Evolutionary conservation across 2,113 vertebrate genomes (phyloP), one percentile per base, ranked within the genome.

Genomic region (Saiga tatarica): DNA sequence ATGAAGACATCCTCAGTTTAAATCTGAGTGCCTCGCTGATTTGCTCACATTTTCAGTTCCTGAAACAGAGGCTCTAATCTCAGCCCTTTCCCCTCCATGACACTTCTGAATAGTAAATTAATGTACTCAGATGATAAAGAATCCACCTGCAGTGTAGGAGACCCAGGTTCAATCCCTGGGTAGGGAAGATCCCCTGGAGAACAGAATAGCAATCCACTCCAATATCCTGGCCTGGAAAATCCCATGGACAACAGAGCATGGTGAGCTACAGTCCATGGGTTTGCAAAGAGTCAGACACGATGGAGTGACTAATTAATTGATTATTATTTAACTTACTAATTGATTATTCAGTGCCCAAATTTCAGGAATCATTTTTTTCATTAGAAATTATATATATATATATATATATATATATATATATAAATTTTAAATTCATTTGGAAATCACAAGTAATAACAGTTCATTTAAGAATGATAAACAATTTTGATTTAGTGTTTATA

Each of bases 361-460:
- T 91, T 88, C 86, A 81, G 21, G 7, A 9, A 45, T 45, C 45
- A 45, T 45, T 45, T 8, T 45, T 45, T 45, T 45, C 45, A 89
- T 95, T 95, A 30, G 36, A 91, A 89, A 94, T 94, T 94, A 95
- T 14, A 60, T 30, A 60, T 62, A 59, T 23, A 59, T 60, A 60
- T 30, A 4, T 4, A 83, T n/a, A n/a, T 94, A 95, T 14, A 60
- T 30, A 60, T 62, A 59, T 23, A 59, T 60, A 60, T 30, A 4
- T 4, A 83, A 52, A 83, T 71, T 93, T 93, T 89, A 87, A 95
- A 94, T 94, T 95, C 71, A 93, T 59, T 82, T 87, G 6, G 45
- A 47, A 94, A 91, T 84, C 45, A 71, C 7, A 83, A 59, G 64
- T 81, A 87, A 89, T 74, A 52, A 23, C 25, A 91, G 89, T 64